Evolutionary conservation across 2,888 invertebrate species (phyloP), one percentile per base, ranked within the genome.

Genomic region (Conistra vaccinii): DNA sequence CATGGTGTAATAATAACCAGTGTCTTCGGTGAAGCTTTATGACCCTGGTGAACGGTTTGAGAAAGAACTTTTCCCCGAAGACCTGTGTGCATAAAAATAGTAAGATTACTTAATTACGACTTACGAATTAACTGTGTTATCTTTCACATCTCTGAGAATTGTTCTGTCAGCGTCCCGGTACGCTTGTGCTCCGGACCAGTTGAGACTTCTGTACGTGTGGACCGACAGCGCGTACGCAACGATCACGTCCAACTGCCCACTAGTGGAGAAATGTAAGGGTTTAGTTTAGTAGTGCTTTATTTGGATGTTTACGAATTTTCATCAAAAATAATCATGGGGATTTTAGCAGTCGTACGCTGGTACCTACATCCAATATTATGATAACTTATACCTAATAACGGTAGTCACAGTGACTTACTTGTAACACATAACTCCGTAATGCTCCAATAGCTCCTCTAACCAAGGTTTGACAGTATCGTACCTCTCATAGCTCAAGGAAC

Each of bases 391-490:
- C n/a, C n/a, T 3, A 68, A 39, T 10, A 61, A 35, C 0, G 12
- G 14, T 23, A n/a, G n/a, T n/a, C n/a, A 17, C 6, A 7, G 23
- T 0, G 12, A 78, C 80, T 82, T 60, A 82, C 76, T 17, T 84
- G 69, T 79, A 79, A 66, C 76, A 79, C 79, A 78, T 61, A 51
- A 80, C 61, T 65, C 78, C 78, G 29, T 87, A 87, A 32, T 88
- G 75, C n/a, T 87, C 87, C 17, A 88, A 23, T 14, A 88, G 42
- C 42, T 81, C 80, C 55, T 88, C 87, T 10, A 86, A 35, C 85
- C 88, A 87, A 14, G 81, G 85, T 69, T 88, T 88, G 0, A 77
- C 81, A n/a, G 83, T 76, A 0, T 72, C 0, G 48, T 35, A 76
- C 0, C 10, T 26, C 1, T n/a, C 69, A 26, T 6, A 0, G 0